These are phyloP conservation scores for Ischnus inquisitorius DNA, from an alignment of 2,888 invertebrate species.

Conservation along the genomic window DNA sequence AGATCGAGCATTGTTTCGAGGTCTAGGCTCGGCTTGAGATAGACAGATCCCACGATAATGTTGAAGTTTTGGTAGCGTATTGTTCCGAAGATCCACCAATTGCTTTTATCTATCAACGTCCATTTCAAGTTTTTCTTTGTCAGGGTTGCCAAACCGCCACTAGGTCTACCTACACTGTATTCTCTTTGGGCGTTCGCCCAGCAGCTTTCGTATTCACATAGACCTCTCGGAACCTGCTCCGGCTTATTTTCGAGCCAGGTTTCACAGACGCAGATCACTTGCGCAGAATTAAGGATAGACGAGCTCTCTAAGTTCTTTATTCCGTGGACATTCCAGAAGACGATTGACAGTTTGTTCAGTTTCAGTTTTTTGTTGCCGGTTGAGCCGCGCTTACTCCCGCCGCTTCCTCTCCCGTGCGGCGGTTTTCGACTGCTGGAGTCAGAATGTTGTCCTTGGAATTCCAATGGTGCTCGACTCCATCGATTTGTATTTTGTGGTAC, in stretches of 20 bases:
- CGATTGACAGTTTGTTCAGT: slow-evolving; percentile 14
- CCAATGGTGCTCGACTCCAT: slow-evolving; percentile 28
- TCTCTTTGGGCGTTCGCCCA: slow-evolving; percentile 29
- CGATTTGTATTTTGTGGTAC: slow-evolving; percentile 36
- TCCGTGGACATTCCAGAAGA: slow-evolving; percentile 41
- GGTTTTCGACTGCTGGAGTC: slow-evolving; percentile 3
- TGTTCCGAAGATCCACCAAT: slow-evolving; percentile 42
- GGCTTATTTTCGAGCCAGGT: slow-evolving; percentile 26
- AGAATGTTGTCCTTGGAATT: slow-evolving; percentile 15
- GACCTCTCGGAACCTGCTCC: background rate
- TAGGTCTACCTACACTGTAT: slow-evolving; percentile 22
- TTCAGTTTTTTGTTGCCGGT: slow-evolving; percentile 34
- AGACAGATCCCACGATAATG: slow-evolving; percentile 21
- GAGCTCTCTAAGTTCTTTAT: slow-evolving; percentile 22
- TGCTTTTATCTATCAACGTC: slow-evolving; percentile 4
- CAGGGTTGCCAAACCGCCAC: slow-evolving; percentile 27
- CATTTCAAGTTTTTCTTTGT: slow-evolving; percentile 6
- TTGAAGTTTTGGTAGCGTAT: slow-evolving; percentile 10
- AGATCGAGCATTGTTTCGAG: slow-evolving; percentile 19
- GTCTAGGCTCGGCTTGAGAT: slow-evolving; percentile 26
- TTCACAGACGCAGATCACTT: slow-evolving; percentile 20
- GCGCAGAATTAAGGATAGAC: slow-evolving; percentile 6
- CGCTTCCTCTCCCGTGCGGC: background rate
- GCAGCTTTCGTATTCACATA: slow-evolving; percentile 2
- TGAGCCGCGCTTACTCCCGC: background rate